Evolutionary conservation across 2,888 invertebrate genomes (phyloP), one percentile per base, ranked within the genome.

Genomic region (Dynastes maya): DNA sequence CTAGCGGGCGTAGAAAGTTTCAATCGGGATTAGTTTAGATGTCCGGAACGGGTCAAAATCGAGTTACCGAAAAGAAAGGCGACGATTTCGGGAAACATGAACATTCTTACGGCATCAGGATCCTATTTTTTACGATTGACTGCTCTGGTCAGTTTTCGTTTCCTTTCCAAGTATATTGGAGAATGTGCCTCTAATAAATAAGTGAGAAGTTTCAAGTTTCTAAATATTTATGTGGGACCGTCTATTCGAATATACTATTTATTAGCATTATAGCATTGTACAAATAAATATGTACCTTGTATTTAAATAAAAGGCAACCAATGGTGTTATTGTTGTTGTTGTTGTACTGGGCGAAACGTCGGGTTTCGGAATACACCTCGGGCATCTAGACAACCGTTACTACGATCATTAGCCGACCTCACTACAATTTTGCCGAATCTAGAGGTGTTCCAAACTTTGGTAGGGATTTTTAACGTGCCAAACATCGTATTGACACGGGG

Each of bases 21-120:
- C 49, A 65, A 65, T 65, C 65, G 65, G 45, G 45, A 45, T 67
- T 67, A 22, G 65, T 45, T 67, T 67, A 45, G n/a, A 67, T 49
- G 8, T 16, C 9, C 16, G 65, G 16, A 67, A 67, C 37, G 16
- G 45, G 40, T 67, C 65, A 67, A 67, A 67, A 16, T 22, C n/a
- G 37, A 67, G 16, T 67, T 67, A 67, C 65, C 8, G 65, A 22
- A 67, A 67, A 45, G 65, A n/a, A n/a, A 45, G 40, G 16, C 40
- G 22, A 58, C 55, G 55, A 22, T 58, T 27, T 45, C 2, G 0
- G 55, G 55, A 9, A 22, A 22, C 22, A 2, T 6, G 55, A 58
- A 22, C 55, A 67, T 40, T 22, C 37, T 67, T 67, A 67, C 22
- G 65, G 22, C 16, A 3, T 37, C 32, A 11, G 16, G 45, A 67